These are phyloP conservation scores for Natator depressus DNA, from an alignment of 2,113 vertebrate species.

Conservation along the genomic window DNA sequence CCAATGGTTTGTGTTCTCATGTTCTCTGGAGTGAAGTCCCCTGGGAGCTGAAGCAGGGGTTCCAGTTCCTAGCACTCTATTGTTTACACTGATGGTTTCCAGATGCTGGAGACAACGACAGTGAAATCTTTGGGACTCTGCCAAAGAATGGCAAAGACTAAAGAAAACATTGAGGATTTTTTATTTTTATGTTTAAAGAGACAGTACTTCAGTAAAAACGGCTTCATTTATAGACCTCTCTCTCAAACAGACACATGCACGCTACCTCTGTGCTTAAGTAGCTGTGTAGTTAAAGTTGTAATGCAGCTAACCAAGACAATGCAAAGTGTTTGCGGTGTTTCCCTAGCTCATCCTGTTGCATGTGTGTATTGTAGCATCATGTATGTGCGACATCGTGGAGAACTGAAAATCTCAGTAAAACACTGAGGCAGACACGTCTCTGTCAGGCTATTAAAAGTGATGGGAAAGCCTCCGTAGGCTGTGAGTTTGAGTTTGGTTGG, in stretches of 20 bases:
- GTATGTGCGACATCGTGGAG: constrained; percentile 56
- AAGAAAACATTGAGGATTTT: constrained; percentile 77
- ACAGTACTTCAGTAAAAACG: constrained; percentile 2
- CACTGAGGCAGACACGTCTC: constrained; percentile 44
- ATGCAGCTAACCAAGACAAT: not conserved
- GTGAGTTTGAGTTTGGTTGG: constrained; percentile 69
- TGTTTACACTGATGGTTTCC: constrained; percentile 97
- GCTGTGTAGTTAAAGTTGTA: not conserved
- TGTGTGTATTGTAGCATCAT: not conserved
- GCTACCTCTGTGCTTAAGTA: not conserved
- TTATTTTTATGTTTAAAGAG: constrained; percentile 67
- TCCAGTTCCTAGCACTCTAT: constrained; percentile 89
- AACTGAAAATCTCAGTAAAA: constrained; percentile 56
- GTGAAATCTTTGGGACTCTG: constrained; percentile 82
- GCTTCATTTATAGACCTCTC: not conserved
- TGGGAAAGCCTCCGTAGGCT: constrained; percentile 62
- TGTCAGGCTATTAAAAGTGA: constrained; percentile 47
- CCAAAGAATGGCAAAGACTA: constrained; percentile 84
- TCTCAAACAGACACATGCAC: not conserved
- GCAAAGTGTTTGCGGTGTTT: not conserved
- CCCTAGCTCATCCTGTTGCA: constrained; percentile 18
- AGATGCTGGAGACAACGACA: constrained; percentile 89
- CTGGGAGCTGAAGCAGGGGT: constrained; percentile 84
- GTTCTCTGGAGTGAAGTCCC: constrained; percentile 86
- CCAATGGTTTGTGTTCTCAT: constrained; percentile 84